Base-by-base conservation (phyloP, 1,140 invertebrate species). In the Saccostrea echinata region DNA sequence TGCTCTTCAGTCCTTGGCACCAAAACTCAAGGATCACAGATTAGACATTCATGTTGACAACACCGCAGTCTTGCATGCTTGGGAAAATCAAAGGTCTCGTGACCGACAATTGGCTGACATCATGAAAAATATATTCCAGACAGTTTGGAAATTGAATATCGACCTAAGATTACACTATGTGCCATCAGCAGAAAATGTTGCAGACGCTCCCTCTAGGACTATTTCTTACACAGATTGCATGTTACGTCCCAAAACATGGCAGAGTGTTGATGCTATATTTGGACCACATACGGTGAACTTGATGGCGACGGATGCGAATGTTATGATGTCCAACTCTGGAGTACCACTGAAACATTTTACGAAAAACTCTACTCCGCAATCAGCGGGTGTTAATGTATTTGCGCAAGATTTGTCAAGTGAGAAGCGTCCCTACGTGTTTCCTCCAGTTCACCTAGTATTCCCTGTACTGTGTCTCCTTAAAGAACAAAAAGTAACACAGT, bases 231-330 rank as follows among this genome's bases (percentile, higher is more conserved):
- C n/a, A n/a, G n/a, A n/a, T n/a, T n/a, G n/a, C n/a, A n/a, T n/a
- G n/a, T n/a, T n/a, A n/a, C n/a, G n/a, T n/a, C n/a, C n/a, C n/a
- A n/a, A n/a, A n/a, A n/a, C n/a, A 52, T 88, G 4, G 35, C 3
- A 16, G 84, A n/a, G 16, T n/a, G 80, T 71, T 27, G 51, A 86
- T 33, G 53, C 21, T 84, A 21, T 30, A 9, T 71, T 76, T 84
- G 85, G 64, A 8, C 53, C 84, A 1, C 57, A 84, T 51, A 84
- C 57, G 0, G 27, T 61, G 68, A 86, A 89, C 51, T 52, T 89
- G 12, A 87, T 87, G 86, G 64, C 88, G 8, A 80, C 84, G 21
- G 86, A 89, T 43, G 87, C 86, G 0, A 87, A 87, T 85, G 83
- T 53, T 1, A 84, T 85, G 83, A 21, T 18, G 21, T 51, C 53